Percentiles rank a stretch among this genome's conserved stretches.
Conservation (phyloP, 1,140 invertebrate genomes). For the Drosophila santomea region DNA sequence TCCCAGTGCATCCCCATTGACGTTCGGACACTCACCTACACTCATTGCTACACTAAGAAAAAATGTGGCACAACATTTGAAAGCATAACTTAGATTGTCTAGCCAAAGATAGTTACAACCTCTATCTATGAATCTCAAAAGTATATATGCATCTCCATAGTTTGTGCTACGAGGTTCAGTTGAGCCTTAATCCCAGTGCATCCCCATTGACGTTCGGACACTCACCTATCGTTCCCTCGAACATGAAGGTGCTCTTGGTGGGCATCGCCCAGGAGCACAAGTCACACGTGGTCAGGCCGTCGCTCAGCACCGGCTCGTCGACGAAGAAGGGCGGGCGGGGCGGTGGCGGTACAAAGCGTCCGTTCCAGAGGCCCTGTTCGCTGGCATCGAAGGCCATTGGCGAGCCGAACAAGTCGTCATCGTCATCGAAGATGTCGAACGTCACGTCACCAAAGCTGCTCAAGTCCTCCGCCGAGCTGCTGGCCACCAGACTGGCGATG, state of each 20-base stretch:
- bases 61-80: no score
- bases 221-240: constrained; percentile 84
- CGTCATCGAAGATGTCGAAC: constrained; percentile 85
- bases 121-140: no score
- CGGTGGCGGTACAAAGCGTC: constrained; percentile 89
- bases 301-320: constrained; percentile 86
- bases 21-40: no score
- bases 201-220: neutral
- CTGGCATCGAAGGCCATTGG: constrained; percentile 87
- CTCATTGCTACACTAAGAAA: no score
- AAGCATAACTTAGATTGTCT: no score
- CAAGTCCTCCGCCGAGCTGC: constrained; percentile 75
- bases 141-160: no score
- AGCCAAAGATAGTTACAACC: no score
- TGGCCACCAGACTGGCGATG: constrained; percentile 78
- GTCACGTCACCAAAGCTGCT: constrained; percentile 78
- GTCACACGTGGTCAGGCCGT: constrained; percentile 90
- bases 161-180: no score
- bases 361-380: constrained; percentile 88
- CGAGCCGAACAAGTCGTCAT: constrained; percentile 86
- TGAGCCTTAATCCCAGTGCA: neutral
- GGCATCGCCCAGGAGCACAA: constrained; percentile 89
- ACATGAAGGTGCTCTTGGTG: constrained; percentile 84
- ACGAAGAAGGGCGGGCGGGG: constrained; percentile 88
- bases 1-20: no score